A percentile compares a stretch with the other conserved stretches of the same genome.
phyloP scores from a whole-genome alignment of 2,113 vertebrate species.

The Fregetta grallaria region DNA sequence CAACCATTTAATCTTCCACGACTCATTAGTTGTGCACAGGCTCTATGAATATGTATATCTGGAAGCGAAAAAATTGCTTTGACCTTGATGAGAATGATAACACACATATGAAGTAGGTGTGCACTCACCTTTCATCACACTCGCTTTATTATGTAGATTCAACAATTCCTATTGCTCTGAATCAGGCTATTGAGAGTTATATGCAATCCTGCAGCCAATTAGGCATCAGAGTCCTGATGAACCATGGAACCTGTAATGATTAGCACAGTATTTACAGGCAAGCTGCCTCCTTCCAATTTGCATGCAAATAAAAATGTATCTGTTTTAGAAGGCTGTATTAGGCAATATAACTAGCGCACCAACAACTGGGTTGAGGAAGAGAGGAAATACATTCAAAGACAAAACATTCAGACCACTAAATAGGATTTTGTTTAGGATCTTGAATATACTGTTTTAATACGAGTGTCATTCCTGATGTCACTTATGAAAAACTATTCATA shows the following conservation, averaged over 20 bases:
- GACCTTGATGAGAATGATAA: conserved; percentile 73
- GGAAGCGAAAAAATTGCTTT: conserved; percentile 42
- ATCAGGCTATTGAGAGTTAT: conserved; percentile 40
- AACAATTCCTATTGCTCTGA: conserved; percentile 45
- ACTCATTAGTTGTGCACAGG: conserved; percentile 68
- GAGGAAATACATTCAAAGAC: not conserved
- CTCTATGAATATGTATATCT: conserved; percentile 76
- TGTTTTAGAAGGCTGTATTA: not conserved
- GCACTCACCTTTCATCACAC: conserved; percentile 19
- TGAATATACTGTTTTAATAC: not conserved
- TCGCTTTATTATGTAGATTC: conserved; percentile 67
- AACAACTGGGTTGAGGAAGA: not conserved
- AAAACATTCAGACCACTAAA: not conserved
- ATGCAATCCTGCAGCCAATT: conserved; percentile 57
- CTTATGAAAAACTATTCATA: not conserved
- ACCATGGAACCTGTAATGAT: conserved; percentile 61
- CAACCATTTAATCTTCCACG: conserved; percentile 70
- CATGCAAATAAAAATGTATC: conserved; percentile 68
- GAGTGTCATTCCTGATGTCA: not conserved
- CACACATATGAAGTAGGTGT: conserved; percentile 48
- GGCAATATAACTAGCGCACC: not conserved
- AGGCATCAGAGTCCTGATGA: conserved; percentile 66
- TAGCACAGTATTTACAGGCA: conserved; percentile 67
- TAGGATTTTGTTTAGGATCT: not conserved
- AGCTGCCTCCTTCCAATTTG: conserved; percentile 63